These are phyloP conservation scores for Hemithea aestivaria DNA, from an alignment of 2,888 invertebrate species.

Conservation along the genomic window DNA sequence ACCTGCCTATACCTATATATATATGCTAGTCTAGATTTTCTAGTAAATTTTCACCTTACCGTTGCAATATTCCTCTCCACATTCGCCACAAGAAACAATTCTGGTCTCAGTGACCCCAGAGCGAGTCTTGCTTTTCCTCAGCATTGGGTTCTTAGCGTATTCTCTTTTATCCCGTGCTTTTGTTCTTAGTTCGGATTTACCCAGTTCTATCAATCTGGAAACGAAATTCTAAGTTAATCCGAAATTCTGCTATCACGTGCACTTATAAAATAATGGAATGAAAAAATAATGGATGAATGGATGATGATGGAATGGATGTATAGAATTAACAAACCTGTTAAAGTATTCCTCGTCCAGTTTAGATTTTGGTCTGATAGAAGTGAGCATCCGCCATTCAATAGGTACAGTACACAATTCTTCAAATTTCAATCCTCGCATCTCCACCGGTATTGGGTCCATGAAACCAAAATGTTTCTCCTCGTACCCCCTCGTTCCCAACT, in stretches of 20 bases:
- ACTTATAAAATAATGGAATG: too few species aligned
- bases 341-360: constrained; percentile 93
- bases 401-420: constrained; percentile 90
- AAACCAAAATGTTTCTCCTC: constrained; percentile 75
- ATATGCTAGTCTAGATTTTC: too few species aligned
- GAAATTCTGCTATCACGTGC: constrained; percentile 2
- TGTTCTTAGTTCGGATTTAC: constrained; percentile 87
- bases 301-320: too few species aligned
- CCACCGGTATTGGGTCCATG: constrained; percentile 88
- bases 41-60: constrained; percentile 55
- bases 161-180: constrained; percentile 84
- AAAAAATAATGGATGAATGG: too few species aligned
- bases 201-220: constrained; percentile 87
- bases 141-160: constrained; percentile 81
- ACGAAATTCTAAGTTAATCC: constrained; percentile 1
- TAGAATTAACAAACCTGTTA: constrained; percentile 76
- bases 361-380: constrained; percentile 89
- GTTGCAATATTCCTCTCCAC: constrained; percentile 92
- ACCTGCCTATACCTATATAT: too few species aligned
- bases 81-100: constrained; percentile 86
- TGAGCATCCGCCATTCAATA: constrained; percentile 96
- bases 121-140: constrained; percentile 89
- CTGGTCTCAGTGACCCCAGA: constrained; percentile 89
- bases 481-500: constrained; percentile 81
- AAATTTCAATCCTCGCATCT: constrained; percentile 87